Evolutionary conservation across 2,797 vertebrate species (phyloP), one percentile per base, ranked within the genome.

Genomic region (Notolepis coatsorum): DNA sequence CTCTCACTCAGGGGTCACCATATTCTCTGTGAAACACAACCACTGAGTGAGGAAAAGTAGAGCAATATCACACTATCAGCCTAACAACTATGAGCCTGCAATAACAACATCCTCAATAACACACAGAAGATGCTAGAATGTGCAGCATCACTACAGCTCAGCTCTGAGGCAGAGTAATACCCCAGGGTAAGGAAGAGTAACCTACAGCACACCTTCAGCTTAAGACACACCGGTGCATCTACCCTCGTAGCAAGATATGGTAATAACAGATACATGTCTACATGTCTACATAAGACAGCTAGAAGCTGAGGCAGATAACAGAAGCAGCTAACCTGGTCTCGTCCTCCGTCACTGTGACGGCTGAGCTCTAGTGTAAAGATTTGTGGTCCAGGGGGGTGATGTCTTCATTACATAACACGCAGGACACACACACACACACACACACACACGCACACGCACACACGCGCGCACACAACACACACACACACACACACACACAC

Each of bases 321-420:
- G 77, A 76, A 21, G 2, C 12, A 25, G 54, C 77, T 33, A 80
- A 83, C 84, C 84, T 89, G 45, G 57, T 79, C 68, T 77, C 66
- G 71, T 84, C 67, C 48, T 73, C 63, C 8, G 49, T 83, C 81
- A 82, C 60, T 76, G 68, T 79, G 81, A 77, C 27, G 39, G 55
- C 48, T 80, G 54, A 61, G 50, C 71, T 76, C 68, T 39, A 7
- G 1, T 63, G 60, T 68, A 56, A 75, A 79, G 56, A 81, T 79
- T 75, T 66, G 71, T 65, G n/a, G 64, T 79, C 49, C 57, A 9
- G n/a, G 41, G 59, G 70, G 77, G 77, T 46, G 65, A 78, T 46
- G 65, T 76, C 72, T 84, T 70, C 61, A 78, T 85, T 82, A 83
- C 24, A 60, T 79, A 81, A 79, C 60, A 56, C 27, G 69, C 78